These are phyloP conservation scores for Cotesia chilonis DNA, from an alignment of 1,140 invertebrate species.

Conservation along the genomic window DNA sequence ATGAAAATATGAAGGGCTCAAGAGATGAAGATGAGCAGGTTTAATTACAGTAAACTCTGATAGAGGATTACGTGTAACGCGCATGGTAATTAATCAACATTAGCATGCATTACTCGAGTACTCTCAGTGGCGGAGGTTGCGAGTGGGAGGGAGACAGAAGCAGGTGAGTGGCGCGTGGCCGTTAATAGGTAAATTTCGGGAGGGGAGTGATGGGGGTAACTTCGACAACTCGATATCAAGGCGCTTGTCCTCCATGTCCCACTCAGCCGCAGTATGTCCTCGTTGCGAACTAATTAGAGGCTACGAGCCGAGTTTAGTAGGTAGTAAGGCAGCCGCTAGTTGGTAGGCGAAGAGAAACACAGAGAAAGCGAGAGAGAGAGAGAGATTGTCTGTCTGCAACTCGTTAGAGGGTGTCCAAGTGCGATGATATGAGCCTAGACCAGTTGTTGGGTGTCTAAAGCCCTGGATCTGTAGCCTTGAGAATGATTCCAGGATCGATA, in stretches of 20 bases:
- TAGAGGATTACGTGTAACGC: conserved; percentile 39
- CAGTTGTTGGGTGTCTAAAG: neutral
- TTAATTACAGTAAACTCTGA: neutral
- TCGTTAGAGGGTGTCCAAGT: neutral
- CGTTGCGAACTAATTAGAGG: conserved; percentile 41
- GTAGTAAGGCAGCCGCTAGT: neutral
- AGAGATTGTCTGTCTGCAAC: too few relatives aligned
- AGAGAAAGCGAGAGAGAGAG: neutral
- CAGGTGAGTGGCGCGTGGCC: conserved; percentile 31
- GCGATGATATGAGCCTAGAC: neutral
- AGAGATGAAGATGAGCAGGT: too few relatives aligned
- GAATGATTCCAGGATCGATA: conserved; percentile 36
- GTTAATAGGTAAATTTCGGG: conserved; percentile 45
- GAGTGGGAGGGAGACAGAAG: conserved; percentile 24
- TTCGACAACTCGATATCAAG: conserved; percentile 43
- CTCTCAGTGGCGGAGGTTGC: conserved; percentile 23
- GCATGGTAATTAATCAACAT: conserved; percentile 50
- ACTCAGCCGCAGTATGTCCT: conserved; percentile 29
- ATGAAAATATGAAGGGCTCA: too few relatives aligned
- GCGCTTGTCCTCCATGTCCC: conserved; percentile 26
- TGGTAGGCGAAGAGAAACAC: neutral
- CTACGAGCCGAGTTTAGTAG: neutral
- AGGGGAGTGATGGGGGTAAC: conserved; percentile 16
- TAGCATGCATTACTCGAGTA: conserved; percentile 50
- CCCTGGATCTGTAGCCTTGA: conserved; percentile 20